phyloP scores from a whole-genome alignment of 2,888 invertebrate genomes.

The Drosophila robusta region DNA sequence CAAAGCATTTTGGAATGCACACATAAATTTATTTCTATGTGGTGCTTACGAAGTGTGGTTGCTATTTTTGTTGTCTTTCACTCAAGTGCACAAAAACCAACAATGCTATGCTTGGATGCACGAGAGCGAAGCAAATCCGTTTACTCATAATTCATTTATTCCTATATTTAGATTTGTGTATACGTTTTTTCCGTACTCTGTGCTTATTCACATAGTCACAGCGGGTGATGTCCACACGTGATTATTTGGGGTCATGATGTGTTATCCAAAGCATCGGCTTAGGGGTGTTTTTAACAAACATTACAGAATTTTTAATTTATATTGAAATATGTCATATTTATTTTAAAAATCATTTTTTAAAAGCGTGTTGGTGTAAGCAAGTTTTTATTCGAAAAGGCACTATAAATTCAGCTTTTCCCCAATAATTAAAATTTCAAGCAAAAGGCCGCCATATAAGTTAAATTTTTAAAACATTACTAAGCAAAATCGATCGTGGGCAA shows the following conservation, averaged over 20 bases:
- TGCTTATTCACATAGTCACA: conserved; percentile 34
- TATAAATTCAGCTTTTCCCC: not conserved
- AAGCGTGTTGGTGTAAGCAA: not conserved
- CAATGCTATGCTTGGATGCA: conserved; percentile 54
- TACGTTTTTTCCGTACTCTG: conserved; percentile 33
- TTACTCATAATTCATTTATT: conserved; percentile 83
- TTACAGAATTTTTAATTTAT: not conserved
- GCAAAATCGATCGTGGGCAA: conserved; percentile 12
- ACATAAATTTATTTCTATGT: conserved; percentile 36
- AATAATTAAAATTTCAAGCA: not conserved
- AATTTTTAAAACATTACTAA: not conserved
- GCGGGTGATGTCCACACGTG: conserved; percentile 39
- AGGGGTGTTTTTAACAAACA: conserved; percentile 12
- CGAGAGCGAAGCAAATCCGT: conserved; percentile 76
- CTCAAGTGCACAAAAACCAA: conserved; percentile 58
- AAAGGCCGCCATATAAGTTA: not conserved
- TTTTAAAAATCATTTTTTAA: not conserved
- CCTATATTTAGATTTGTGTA: conserved; percentile 65
- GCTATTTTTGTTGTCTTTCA: conserved; percentile 69
- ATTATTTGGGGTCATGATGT: conserved; percentile 8
- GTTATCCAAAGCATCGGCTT: not conserved
- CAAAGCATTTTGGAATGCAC: conserved; percentile 74
- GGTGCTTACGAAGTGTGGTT: conserved; percentile 18
- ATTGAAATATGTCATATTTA: not conserved
- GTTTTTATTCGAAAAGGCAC: not conserved